Base-by-base conservation (phyloP, 2,797 vertebrate species). In the Triplophysa bombifrons region DNA sequence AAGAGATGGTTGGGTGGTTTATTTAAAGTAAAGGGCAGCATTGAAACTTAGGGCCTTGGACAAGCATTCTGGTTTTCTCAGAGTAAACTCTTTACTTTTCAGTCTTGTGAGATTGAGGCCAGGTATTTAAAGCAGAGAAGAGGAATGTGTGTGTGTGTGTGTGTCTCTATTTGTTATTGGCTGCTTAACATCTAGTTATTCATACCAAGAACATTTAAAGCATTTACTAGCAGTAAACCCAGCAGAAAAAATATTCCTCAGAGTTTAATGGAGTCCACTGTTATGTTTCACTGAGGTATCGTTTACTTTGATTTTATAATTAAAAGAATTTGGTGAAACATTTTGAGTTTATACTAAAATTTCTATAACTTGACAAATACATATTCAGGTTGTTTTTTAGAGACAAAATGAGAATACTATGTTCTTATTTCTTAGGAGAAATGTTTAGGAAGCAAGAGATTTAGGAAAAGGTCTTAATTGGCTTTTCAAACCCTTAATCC, bases 101-200 rank as follows among this genome's bases (percentile, higher is more conserved):
- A 34, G 25, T 27, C 25, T 65, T 80, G 12, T 78, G 83, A 82
- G 86, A 84, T 83, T 83, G 22, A 83, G 83, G 85, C 86, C 83
- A 86, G 90, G 92, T 93, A 91, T 93, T 93, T 92, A 91, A 91
- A 92, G 92, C 88, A 58, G 44, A 73, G 76, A 65, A 50, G 87
- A 89, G 91, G 91, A 92, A 91, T 92, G 91, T 67, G 46, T 53
- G 1, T 80, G 41, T 44, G 41, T 44, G 41, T 44, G 41, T 44
- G 0, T 48, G 13, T 48, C 10, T 75, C n/a, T 70, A 85, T 80
- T 7, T 77, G 77, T 73, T 78, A 67, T 60, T 65, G 38, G 51
- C 82, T 78, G 82, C 84, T 82, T 88, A 87, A 86, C 82, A 79
- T 88, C 82, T 79, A 81, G 76, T 76, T 74, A 74, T 19, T 50